Evolutionary conservation across 2,113 vertebrate genomes (phyloP).

Genomic region (Arenaria interpres): DNA sequence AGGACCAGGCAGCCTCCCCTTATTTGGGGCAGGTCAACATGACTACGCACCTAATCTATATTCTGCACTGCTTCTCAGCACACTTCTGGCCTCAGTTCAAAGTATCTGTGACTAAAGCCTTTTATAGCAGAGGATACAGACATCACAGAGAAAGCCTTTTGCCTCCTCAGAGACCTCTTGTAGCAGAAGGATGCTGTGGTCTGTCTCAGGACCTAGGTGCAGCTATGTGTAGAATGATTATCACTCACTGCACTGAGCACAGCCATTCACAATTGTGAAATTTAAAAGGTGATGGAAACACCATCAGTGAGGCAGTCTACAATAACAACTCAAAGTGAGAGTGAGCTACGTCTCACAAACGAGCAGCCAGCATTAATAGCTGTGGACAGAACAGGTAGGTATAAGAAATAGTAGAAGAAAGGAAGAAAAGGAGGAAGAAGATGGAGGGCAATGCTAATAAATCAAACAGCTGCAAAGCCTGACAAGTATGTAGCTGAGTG

Average conservation of each 20-base stretch:
- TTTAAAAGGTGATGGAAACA: not conserved
- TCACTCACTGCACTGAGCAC: not conserved
- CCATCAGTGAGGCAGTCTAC: not conserved
- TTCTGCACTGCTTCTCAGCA: not conserved
- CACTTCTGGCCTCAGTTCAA: not conserved
- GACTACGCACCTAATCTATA: not conserved
- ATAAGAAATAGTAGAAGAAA: not conserved
- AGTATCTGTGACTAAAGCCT: not conserved
- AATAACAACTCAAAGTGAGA: not conserved
- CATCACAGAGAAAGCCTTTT: not conserved
- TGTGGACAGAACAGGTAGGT: not conserved
- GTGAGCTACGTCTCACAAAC: accelerated
- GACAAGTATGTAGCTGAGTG: not conserved
- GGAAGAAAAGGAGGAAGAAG: not conserved
- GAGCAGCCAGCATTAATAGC: not conserved
- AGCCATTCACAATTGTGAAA: not conserved
- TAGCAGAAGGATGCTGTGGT: not conserved
- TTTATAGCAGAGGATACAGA: not conserved
- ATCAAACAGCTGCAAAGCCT: not conserved
- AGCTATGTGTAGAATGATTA: not conserved
- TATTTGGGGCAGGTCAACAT: not conserved
- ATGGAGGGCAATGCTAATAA: not conserved
- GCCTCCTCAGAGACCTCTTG: not conserved
- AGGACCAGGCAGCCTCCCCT: not conserved
- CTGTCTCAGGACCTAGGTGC: not conserved